These are phyloP conservation scores for Melanophora roralis DNA, from an alignment of 2,888 invertebrate species.

Conservation along the genomic window DNA sequence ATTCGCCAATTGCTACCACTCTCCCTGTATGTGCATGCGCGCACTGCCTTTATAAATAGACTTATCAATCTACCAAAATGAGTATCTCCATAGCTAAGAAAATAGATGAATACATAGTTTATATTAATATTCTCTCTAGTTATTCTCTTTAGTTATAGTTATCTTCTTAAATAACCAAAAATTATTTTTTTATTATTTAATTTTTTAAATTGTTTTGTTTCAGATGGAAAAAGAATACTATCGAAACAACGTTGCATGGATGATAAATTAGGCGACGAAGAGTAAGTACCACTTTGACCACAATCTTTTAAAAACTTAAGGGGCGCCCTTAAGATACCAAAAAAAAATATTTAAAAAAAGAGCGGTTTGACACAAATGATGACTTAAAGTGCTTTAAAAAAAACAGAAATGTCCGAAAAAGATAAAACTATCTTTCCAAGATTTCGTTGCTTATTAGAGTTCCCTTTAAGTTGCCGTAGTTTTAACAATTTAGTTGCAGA, in stretches of 20 bases:
- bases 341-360: neutral
- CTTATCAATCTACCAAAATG: too few species aligned
- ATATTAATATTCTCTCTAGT: too few species aligned
- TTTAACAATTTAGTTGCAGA: constrained; percentile 5
- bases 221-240: constrained; percentile 40
- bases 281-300: constrained; percentile 56
- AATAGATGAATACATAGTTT: too few species aligned
- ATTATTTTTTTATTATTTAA: neutral
- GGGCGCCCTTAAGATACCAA: constrained; percentile 35
- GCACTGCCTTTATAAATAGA: too few species aligned
- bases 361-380: too few species aligned
- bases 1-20: too few species aligned
- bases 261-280: constrained; percentile 56
- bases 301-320: constrained; percentile 33
- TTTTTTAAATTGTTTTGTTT: constrained; percentile 19
- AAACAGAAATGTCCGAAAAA: constrained; percentile 47
- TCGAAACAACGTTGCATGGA: constrained; percentile 40
- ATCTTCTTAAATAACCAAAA: too few species aligned
- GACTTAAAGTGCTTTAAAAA: too few species aligned
- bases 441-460: constrained; percentile 19
- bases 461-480: constrained; percentile 11
- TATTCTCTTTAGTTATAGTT: too few species aligned
- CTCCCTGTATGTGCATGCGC: too few species aligned
- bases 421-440: constrained; percentile 56
- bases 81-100: too few species aligned